Evolutionary conservation across 2,888 invertebrate genomes (phyloP), one percentile per base, ranked within the genome.

Genomic region (Stenolophus ochropezus): DNA sequence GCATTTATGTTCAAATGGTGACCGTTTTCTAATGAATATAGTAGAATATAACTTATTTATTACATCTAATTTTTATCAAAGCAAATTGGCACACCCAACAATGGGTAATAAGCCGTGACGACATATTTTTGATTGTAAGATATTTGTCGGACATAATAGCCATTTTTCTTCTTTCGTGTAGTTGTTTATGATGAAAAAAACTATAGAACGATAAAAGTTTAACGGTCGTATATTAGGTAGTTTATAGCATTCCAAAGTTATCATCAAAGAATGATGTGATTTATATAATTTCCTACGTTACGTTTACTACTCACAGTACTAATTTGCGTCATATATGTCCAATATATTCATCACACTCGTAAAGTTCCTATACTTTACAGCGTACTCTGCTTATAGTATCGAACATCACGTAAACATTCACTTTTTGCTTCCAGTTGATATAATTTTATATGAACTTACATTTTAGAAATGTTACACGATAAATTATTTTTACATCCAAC

Each of bases 401-500:
- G 20, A 56, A 56, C 61, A 61, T 61, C 61, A 61, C 14, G 18
- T 51, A 51, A 51, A 51, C 51, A 51, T n/a, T 51, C 51, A 51
- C 4, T 51, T 51, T 51, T 51, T 51, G 18, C 11, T 42, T 11
- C 33, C 4, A 42, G 33, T 11, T 42, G 33, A 42, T 42, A 42
- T 42, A 42, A 6, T 6, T 42, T 1, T 42, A 42, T 42, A 42
- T 42, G 33, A 42, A 42, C 33, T 42, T n/a, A n/a, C n/a, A n/a
- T n/a, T n/a, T n/a, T n/a, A n/a, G n/a, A n/a, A n/a, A n/a, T n/a
- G n/a, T n/a, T n/a, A n/a, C n/a, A n/a, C n/a, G n/a, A n/a, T n/a
- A n/a, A n/a, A n/a, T n/a, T n/a, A n/a, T n/a, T n/a, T n/a, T n/a
- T n/a, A n/a, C n/a, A n/a, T n/a, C n/a, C n/a, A n/a, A n/a, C n/a